phyloP scores from a whole-genome alignment of 2,888 invertebrate genomes.

The Aromia moschata region DNA sequence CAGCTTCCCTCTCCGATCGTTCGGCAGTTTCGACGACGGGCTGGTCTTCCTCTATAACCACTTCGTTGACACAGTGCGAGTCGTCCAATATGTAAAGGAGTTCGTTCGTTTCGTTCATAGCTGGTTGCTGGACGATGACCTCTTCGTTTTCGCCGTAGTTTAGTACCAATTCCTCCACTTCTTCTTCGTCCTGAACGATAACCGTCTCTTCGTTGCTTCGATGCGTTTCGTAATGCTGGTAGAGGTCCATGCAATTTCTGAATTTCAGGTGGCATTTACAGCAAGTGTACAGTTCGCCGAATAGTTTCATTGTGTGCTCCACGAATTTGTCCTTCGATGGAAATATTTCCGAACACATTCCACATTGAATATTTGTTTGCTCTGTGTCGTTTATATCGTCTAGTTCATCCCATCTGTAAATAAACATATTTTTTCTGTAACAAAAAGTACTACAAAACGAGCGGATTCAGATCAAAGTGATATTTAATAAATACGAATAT shows the following conservation, averaged over 20 bases:
- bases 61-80: conserved; percentile 56
- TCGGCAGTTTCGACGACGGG: conserved; percentile 24
- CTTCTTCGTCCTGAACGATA: conserved; percentile 23
- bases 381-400: conserved; percentile 27
- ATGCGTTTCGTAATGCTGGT: conserved; percentile 57
- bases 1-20: conserved; percentile 30
- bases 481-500: conserved; percentile 11
- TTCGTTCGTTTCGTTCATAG: conserved; percentile 48
- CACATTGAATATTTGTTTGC: conserved; percentile 51
- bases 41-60: conserved; percentile 55
- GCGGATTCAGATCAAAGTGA: background rate
- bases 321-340: conserved; percentile 54
- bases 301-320: conserved; percentile 55
- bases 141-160: conserved; percentile 50
- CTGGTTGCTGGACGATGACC: conserved; percentile 46
- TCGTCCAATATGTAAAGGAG: conserved; percentile 58
- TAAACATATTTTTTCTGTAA: conserved; percentile 26
- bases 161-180: conserved; percentile 45
- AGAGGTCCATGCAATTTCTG: conserved; percentile 52
- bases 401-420: conserved; percentile 38
- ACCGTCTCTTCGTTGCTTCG: conserved; percentile 40
- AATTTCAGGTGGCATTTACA: conserved; percentile 56
- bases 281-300: conserved; percentile 53
- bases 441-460: conserved; percentile 12
- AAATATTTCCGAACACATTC: conserved; percentile 56